Conservation (phyloP, 1,140 invertebrate species). For the Lepidurus packardi region DNA sequence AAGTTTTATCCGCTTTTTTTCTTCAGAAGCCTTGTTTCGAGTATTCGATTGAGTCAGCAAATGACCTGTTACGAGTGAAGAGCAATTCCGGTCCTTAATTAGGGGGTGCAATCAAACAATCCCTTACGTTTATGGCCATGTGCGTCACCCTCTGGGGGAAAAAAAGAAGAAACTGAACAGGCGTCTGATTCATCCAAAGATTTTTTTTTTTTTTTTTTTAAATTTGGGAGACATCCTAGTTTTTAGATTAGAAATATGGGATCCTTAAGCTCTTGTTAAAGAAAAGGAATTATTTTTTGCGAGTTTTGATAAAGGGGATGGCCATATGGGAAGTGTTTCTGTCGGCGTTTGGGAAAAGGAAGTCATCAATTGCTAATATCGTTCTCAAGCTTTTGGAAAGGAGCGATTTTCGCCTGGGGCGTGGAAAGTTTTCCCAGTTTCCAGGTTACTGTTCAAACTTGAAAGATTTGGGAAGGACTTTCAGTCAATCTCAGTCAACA, state of each 20-base stretch:
- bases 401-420: not conserved
- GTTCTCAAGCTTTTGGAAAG: not conserved
- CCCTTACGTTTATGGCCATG: not conserved
- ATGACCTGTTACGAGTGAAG: no score
- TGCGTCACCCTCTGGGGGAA: no score
- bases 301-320: no score
- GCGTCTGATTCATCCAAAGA: not conserved
- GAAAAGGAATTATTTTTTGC: no score
- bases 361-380: not conserved
- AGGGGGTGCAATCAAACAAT: constrained; percentile 7
- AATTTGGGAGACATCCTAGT: not conserved
- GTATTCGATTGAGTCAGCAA: no score
- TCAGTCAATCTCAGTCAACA: no score
- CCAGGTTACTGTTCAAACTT: no score
- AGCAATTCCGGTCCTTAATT: not conserved
- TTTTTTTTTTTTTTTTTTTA: not conserved
- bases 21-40: no score
- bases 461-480: no score
- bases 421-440: constrained; percentile 10
- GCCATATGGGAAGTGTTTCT: no score
- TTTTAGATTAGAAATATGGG: not conserved
- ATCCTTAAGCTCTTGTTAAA: not conserved
- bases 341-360: not conserved
- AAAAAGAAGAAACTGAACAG: not conserved
- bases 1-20: no score